A percentile compares a stretch with the other conserved stretches of the same genome.
Conservation (phyloP, 2,113 vertebrate species). For the Neogale vison region DNA sequence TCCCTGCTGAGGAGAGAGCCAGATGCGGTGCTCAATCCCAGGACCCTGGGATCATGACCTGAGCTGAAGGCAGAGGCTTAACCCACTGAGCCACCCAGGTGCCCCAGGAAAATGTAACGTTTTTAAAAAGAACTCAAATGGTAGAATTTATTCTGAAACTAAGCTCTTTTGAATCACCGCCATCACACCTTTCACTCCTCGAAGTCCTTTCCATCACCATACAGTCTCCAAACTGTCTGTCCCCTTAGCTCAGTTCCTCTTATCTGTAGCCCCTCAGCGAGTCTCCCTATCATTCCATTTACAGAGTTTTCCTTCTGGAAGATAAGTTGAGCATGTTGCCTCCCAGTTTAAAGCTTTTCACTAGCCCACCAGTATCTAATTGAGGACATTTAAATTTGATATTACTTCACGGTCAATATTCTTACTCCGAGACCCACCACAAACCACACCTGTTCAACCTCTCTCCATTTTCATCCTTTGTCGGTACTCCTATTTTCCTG, state of each 20-base stretch:
- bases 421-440: neutral
- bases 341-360: neutral
- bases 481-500: neutral
- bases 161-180: neutral
- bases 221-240: neutral
- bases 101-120: neutral
- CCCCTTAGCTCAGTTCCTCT: neutral
- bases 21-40: too few species aligned
- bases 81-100: too few species aligned
- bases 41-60: too few species aligned
- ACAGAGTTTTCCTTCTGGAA: neutral
- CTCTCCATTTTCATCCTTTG: neutral
- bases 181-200: neutral
- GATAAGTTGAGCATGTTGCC: neutral
- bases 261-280: neutral
- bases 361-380: neutral
- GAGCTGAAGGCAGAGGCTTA: too few species aligned
- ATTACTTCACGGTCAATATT: neutral
- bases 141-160: slow-evolving; percentile 2
- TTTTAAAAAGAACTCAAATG: neutral
- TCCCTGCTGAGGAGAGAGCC: too few species aligned
- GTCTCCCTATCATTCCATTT: neutral
- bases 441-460: neutral
- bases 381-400: neutral
- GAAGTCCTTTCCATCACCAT: neutral